These are phyloP conservation scores for Lycocorax pyrrhopterus DNA, from an alignment of 2,113 vertebrate genomes.

Conservation along the genomic window DNA sequence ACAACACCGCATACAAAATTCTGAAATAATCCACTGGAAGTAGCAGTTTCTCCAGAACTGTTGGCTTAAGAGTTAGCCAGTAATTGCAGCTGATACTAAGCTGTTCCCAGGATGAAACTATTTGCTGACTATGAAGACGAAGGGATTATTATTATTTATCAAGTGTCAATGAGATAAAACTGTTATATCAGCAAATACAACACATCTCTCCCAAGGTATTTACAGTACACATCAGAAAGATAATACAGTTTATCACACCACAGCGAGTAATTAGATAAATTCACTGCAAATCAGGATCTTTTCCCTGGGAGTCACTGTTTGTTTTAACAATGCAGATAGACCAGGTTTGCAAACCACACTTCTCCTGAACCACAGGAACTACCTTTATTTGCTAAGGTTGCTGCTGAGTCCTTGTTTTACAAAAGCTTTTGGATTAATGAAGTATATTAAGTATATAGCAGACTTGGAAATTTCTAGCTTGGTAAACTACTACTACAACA, in stretches of 20 bases:
- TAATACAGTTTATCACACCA: not conserved
- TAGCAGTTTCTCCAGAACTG: not conserved
- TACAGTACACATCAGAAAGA: not conserved
- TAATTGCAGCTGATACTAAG: not conserved
- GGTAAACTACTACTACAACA: not conserved
- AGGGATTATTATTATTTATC: conserved; percentile 21
- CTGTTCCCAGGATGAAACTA: not conserved
- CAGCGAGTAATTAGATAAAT: not conserved
- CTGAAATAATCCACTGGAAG: conserved; percentile 14
- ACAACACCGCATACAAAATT: not conserved
- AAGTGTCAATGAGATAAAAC: conserved; percentile 4
- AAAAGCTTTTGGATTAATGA: not conserved
- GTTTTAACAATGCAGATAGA: not conserved
- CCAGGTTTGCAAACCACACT: not conserved
- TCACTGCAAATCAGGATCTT: not conserved
- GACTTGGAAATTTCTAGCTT: not conserved
- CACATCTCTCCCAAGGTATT: not conserved
- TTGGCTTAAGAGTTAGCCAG: not conserved
- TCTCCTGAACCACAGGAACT: not conserved
- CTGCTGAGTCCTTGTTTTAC: not conserved
- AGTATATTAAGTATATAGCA: not conserved
- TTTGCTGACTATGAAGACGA: not conserved
- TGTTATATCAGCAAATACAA: not conserved
- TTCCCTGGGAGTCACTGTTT: not conserved
- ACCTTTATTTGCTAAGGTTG: not conserved